Conservation (phyloP, 2,113 vertebrate genomes). For the Dendropsophus ebraccatus region DNA sequence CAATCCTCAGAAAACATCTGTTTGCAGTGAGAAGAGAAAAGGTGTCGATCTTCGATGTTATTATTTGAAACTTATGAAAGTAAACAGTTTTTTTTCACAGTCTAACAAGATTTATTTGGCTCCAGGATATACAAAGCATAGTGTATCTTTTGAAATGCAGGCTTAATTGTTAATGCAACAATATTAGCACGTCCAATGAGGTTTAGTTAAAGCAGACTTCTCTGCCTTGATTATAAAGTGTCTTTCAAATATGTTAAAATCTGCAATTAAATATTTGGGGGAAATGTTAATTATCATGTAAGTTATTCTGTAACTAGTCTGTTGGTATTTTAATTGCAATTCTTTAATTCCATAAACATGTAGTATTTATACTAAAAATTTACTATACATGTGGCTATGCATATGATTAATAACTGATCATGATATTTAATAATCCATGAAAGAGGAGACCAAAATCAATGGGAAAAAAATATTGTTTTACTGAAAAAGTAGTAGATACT, state of each 20-base stretch:
- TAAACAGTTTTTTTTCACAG: not conserved
- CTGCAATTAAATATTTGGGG: conserved; percentile 31
- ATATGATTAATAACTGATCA: no score
- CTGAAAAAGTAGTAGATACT: no score
- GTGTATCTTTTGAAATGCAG: conserved; percentile 35
- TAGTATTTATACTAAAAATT: not conserved
- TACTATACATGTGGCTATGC: no score
- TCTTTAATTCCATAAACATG: not conserved
- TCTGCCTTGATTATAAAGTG: not conserved
- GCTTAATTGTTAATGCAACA: not conserved
- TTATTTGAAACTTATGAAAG: conserved; percentile 29
- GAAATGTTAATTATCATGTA: not conserved
- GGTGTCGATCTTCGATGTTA: conserved; percentile 45
- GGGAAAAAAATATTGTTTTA: no score
- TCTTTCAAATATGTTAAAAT: conserved; percentile 23
- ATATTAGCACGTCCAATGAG: not conserved
- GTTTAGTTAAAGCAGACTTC: not conserved
- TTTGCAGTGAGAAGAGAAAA: conserved; percentile 56
- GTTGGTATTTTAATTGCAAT: not conserved
- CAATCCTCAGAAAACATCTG: conserved; percentile 60
- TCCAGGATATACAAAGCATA: not conserved
- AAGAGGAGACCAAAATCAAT: no score
- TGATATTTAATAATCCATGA: no score
- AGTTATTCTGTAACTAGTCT: not conserved
- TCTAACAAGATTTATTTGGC: not conserved